A percentile compares a stretch with the other conserved stretches of the same genome.
These are phyloP conservation scores for Rhopalosiphum padi DNA, from an alignment of 1,140 invertebrate species.

Conservation along the genomic window DNA sequence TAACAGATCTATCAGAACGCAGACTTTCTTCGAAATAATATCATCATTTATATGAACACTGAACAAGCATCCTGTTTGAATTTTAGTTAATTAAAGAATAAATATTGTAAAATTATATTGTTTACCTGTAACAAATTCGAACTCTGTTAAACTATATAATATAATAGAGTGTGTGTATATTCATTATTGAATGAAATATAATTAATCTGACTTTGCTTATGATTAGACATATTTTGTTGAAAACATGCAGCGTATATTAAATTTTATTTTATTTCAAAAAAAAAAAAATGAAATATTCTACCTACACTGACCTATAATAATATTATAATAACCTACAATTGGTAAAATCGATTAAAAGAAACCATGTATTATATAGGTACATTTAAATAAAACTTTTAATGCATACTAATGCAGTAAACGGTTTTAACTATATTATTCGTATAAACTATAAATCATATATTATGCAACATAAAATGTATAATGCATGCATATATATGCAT, in stretches of 20 bases:
- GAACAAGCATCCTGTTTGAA: background rate
- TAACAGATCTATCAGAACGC: background rate
- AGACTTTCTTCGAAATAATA: slow-evolving; percentile 21
- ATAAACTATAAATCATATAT: background rate
- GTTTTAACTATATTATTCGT: background rate
- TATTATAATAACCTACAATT: background rate
- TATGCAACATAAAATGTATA: too few species aligned
- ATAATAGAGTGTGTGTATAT: background rate
- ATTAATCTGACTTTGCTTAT: background rate
- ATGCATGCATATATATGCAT: background rate
- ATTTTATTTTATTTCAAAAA: background rate
- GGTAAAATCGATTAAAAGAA: background rate
- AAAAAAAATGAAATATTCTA: background rate
- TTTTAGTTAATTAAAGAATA: background rate
- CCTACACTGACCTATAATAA: background rate
- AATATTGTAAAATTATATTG: background rate
- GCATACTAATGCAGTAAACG: too few species aligned
- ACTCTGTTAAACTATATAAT: background rate
- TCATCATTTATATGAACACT: background rate
- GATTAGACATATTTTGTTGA: background rate
- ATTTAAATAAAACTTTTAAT: background rate
- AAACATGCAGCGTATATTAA: background rate
- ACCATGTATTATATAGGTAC: too few species aligned
- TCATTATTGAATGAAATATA: background rate
- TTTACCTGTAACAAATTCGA: background rate